Base-by-base conservation (phyloP, 2,113 vertebrate genomes). In the Eptesicus fuscus region DNA sequence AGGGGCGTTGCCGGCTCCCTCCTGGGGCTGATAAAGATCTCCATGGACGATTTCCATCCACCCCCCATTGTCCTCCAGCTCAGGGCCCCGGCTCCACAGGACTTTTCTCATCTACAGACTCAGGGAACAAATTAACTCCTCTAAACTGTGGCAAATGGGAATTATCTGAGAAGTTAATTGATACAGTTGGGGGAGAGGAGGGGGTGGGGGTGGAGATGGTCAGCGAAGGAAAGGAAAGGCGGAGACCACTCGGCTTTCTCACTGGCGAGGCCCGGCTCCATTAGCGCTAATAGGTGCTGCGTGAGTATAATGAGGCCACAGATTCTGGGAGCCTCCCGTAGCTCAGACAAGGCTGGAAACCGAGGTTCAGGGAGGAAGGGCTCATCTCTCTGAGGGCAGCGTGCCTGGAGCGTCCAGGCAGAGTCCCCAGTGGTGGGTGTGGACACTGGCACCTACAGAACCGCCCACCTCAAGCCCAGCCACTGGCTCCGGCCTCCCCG, bases 101-200 rank as follows among this genome's bases (percentile, higher is more conserved):
- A 32, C 71, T 47, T 84, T 94, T 96, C 74, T 92, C 63, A 67
- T 63, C 12, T 51, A 78, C 25, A 44, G 56, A 78, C 67, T 47
- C 67, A 51, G 44, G 83, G 94, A 89, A 90, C n/a, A 80, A 95
- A 96, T 1, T 18, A 61, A 84, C 94, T 80, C 8, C 89, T 90
- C 20, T 65, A 74, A 71, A 44, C n/a, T 4, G 7, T 2, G 63
- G 80, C 14, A 7, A 95, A 82, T 87, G 13, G 83, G 90, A 95
- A 63, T 61, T 95, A 59, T 80, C 44, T 20, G 9, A 93, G 88
- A 89, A 82, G 91, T 93, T 78, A 84, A 96, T 0, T 93, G 96
- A 76, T 53, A 42, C 20, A 30, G 90, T 3, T 37, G 4, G 37
- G n/a, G n/a, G n/a, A n/a, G n/a, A n/a, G n/a, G n/a, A n/a, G 44